Percentiles rank a stretch among this genome's conserved stretches.
Conservation (phyloP, 2,113 vertebrate species). For the Campylorhamphus procurvoides region DNA sequence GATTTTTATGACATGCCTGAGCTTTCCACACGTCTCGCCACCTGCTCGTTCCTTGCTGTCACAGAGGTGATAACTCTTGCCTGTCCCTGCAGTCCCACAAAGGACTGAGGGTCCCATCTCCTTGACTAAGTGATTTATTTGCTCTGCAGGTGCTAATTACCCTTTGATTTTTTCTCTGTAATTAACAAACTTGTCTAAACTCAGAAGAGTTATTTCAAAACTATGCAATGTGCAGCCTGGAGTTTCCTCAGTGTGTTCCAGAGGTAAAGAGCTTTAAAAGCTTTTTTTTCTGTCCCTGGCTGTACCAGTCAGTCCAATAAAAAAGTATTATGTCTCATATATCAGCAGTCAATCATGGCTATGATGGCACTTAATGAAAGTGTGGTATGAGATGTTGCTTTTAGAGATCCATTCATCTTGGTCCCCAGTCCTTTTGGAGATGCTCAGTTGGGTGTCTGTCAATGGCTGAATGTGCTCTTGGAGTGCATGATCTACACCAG, state of each 20-base stretch:
- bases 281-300: background rate
- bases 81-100: background rate
- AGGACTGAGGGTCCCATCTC: background rate
- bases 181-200: background rate
- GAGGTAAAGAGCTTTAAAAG: background rate
- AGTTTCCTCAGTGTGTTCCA: background rate
- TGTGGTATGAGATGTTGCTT: background rate
- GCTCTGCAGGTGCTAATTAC: background rate
- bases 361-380: background rate
- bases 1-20: background rate
- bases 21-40: background rate
- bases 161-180: background rate
- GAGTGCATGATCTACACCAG: rapidly evolving
- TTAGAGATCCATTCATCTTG: background rate
- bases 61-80: background rate
- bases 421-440: background rate
- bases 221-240: rapidly evolving
- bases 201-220: background rate
- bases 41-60: background rate
- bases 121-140: background rate
- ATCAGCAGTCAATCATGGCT: background rate
- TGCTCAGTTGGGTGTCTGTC: background rate
- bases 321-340: background rate
- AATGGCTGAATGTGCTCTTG: background rate
- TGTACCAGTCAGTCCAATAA: background rate